These are phyloP conservation scores for Bruchidius siliquastri DNA, from an alignment of 2,888 invertebrate genomes.

Conservation along the genomic window DNA sequence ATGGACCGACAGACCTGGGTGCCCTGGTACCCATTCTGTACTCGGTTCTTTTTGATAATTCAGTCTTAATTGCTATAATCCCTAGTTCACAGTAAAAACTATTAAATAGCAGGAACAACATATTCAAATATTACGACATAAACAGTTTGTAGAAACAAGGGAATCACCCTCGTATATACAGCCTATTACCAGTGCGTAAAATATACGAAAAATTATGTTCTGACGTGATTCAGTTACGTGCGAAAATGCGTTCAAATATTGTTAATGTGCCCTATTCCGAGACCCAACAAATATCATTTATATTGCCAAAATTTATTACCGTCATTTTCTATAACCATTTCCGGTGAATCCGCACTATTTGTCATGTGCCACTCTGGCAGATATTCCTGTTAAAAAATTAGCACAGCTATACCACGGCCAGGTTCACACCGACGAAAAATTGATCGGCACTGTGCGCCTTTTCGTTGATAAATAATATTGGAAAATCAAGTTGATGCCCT, in stretches of 20 bases:
- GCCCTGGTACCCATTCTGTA: no score
- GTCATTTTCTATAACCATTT: background rate
- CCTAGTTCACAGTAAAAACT: no score
- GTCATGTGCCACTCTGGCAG: background rate
- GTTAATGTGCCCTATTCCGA: background rate
- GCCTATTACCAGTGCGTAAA: no score
- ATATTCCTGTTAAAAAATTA: background rate
- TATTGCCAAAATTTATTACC: background rate
- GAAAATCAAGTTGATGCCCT: background rate
- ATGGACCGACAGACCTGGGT: no score
- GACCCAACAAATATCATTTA: background rate
- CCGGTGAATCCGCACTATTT: background rate
- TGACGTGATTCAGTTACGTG: background rate
- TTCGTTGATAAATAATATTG: background rate
- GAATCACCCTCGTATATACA: no score
- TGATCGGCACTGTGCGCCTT: background rate
- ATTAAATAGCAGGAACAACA: no score
- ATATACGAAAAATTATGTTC: background rate
- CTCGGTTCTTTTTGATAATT: no score
- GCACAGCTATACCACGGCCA: background rate
- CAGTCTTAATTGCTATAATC: no score
- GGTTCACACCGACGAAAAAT: background rate
- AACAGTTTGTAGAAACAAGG: no score
- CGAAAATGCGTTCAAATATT: background rate
- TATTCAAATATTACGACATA: no score